Evolutionary conservation across 2,797 vertebrate genomes (phyloP).

Genomic region (Poecile montanus): DNA sequence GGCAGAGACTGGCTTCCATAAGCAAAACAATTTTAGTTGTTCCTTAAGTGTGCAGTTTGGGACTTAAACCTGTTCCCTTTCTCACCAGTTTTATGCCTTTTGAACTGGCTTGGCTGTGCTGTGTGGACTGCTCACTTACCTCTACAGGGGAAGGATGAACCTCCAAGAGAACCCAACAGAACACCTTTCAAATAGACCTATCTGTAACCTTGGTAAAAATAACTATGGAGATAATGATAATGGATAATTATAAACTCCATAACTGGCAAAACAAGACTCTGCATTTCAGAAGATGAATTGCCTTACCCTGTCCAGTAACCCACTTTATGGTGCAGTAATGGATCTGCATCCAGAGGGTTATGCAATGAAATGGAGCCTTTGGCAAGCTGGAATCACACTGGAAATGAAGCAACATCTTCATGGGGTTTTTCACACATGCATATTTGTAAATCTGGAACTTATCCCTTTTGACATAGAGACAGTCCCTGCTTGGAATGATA

Average conservation of each 20-base stretch:
- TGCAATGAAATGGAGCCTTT: conserved; percentile 48
- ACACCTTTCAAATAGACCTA: not conserved
- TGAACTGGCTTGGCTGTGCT: not conserved
- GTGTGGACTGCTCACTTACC: not conserved
- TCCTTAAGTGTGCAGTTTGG: not conserved
- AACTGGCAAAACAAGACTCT: conserved; percentile 2
- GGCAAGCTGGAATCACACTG: conserved; percentile 38
- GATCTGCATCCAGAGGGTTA: conserved; percentile 1
- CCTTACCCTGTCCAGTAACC: conserved; percentile 9
- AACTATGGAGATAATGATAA: conserved; percentile 2
- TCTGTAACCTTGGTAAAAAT: conserved; percentile 32
- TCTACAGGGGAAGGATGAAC: not conserved
- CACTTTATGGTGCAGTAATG: conserved; percentile 25
- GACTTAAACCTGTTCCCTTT: not conserved
- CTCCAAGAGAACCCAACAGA: not conserved
- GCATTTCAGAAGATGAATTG: conserved; percentile 40
- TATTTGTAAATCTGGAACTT: conserved; percentile 51
- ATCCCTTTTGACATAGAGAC: conserved; percentile 19
- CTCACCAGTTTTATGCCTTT: not conserved
- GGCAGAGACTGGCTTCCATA: not conserved
- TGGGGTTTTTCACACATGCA: not conserved
- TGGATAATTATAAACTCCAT: conserved; percentile 27
- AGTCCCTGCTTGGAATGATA: not conserved
- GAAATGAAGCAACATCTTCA: not conserved
- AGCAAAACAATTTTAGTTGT: not conserved